Base-by-base conservation (phyloP, 2,888 invertebrate genomes). In the Seira ritae region DNA sequence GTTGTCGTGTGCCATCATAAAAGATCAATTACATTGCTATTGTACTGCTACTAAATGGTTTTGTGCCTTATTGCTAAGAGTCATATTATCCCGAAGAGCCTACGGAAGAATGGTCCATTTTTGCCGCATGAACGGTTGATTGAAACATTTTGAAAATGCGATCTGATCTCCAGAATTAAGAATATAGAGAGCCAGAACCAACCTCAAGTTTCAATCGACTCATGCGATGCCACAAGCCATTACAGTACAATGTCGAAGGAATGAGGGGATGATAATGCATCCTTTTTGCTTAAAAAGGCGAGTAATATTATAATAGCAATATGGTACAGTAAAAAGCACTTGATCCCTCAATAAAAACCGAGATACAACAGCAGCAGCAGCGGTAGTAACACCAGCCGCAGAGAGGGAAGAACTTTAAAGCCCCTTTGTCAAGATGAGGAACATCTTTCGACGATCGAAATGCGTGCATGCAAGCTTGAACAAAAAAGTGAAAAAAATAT, bases 111-210 rank as follows among this genome's bases (percentile, higher is more conserved):
- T 68, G 17, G 10, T 31, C 12, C 19, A 24, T 42, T 20, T 19
- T 42, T 20, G 12, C 69, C 20, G 69, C 8, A 1, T 77, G 60
- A 77, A 69, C 77, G 77, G 77, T 70, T 77, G 70, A 65, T 24
- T 70, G 70, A 42, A 70, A 62, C 65, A 17, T 70, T 76, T 70
- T 15, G 77, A 22, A 42, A 37, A 62, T 69, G 31, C 2, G 31
- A 31, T 31, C 31, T 8, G 31, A 31, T 31, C 31, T 31, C n/a
- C n/a, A n/a, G n/a, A n/a, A n/a, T n/a, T n/a, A n/a, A n/a, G n/a
- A n/a, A n/a, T 67, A 75, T 8, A 68, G 55, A 19, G 17, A 19
- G 15, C 17, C 42, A 20, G 20, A 67, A 23, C 75, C 12, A 46
- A 66, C n/a, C n/a, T n/a, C n/a, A n/a, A n/a, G n/a, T n/a, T n/a